Evolutionary conservation across 1,140 invertebrate species (phyloP), one percentile per base, ranked within the genome.

Genomic region (Microplitis mediator): DNA sequence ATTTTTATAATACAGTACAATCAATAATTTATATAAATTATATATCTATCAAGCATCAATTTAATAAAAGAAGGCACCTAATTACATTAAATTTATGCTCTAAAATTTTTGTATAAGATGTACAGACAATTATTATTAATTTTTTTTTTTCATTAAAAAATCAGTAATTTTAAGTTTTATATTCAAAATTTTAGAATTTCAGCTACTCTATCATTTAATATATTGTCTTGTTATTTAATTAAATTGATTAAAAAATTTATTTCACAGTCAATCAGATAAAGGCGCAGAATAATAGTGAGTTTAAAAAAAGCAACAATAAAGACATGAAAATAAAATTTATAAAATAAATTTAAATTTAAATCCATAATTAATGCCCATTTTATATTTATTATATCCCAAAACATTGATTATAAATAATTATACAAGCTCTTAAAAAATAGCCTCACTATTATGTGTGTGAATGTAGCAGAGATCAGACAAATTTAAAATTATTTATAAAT

Each of bases 51-150:
- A 11, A 45, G 71, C 74, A 76, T 5, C 31, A 56, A 75, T 74
- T 77, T 78, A 73, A 77, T 80, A 73, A 78, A 81, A 72, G 76
- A 84, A 86, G 84, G 84, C 83, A 85, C 84, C 83, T 81, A 82
- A 80, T 78, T 78, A 80, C 74, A 77, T 74, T 75, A 75, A 78
- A 70, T 71, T 39, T 52, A 71, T 64, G 62, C 35, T 14, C 62
- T 64, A 39, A 39, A 13, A 14, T 34, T 56, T 34, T 64, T 71
- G 39, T 51, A 50, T 71, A 50, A n/a, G 16, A 51, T 63, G 16
- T 14, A 45, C 50, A 71, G 60, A 58, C 34, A 56, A 8, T 69
- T 13, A n/a, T 56, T 60, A 34, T 60, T 8, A n/a, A 45, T 36
- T 58, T 69, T 54, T 56, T 52, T 70, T 70, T 69, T 45, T 1